Evolutionary conservation across 2,113 vertebrate genomes (phyloP).

Genomic region (Semnornis frantzii): DNA sequence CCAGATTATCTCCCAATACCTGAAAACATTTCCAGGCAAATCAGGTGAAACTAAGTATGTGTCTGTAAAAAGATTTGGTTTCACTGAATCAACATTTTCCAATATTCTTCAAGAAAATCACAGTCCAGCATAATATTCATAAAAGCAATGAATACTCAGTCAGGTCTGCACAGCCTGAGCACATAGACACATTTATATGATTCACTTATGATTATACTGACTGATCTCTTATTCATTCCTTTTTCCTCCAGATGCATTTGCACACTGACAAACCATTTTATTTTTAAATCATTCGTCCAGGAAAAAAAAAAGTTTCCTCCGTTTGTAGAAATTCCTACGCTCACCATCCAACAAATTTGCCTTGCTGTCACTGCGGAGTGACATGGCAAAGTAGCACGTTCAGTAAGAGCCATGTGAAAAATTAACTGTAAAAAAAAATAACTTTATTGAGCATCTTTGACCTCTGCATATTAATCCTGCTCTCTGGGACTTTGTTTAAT

Average conservation of each 20-base stretch:
- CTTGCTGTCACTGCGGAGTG: constrained; percentile 11
- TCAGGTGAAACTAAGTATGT: neutral
- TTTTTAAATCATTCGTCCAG: constrained; percentile 6
- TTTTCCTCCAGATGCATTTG: constrained; percentile 25
- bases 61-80: neutral
- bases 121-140: neutral
- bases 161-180: neutral
- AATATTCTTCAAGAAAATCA: neutral
- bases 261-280: constrained; percentile 29
- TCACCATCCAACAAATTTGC: constrained; percentile 12
- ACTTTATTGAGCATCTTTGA: constrained; percentile 34
- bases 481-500: constrained; percentile 13
- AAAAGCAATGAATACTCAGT: neutral
- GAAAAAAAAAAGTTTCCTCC: constrained; percentile 15
- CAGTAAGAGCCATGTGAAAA: constrained; percentile 3
- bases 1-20: neutral
- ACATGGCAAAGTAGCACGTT: constrained; percentile 9
- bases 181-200: neutral
- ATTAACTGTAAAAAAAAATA: constrained; percentile 5
- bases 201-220: constrained; percentile 5
- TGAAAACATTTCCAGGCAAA: neutral
- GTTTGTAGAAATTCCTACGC: neutral
- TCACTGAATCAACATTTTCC: neutral
- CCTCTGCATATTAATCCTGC: constrained; percentile 31
- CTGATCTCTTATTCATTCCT: constrained; percentile 34